phyloP scores from a whole-genome alignment of 2,797 vertebrate species.

The Trachurus trachurus region DNA sequence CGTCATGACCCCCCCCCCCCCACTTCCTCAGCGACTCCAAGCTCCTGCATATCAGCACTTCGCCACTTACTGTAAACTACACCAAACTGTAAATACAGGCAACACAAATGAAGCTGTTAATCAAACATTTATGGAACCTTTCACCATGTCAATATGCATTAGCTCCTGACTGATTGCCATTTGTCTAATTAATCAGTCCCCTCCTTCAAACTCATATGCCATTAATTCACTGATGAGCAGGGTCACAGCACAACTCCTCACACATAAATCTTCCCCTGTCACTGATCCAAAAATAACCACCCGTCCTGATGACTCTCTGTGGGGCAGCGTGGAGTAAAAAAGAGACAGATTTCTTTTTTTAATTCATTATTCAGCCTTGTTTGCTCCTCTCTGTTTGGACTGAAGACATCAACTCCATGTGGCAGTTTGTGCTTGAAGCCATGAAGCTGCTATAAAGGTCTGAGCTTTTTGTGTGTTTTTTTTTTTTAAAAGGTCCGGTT shows the following conservation, averaged over 20 bases:
- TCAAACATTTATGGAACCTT: conserved; percentile 84
- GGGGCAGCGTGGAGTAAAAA: background rate
- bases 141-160: conserved; percentile 85
- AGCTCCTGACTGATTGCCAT: conserved; percentile 83
- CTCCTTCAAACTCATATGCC: conserved; percentile 76
- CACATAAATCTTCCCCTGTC: conserved; percentile 67
- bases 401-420: conserved; percentile 29
- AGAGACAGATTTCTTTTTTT: background rate
- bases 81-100: conserved; percentile 73
- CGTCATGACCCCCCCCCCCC: too few species aligned
- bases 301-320: conserved; percentile 13
- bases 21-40: conserved; percentile 37
- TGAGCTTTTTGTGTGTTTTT: conserved; percentile 37
- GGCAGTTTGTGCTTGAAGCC: conserved; percentile 15
- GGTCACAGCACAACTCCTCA: conserved; percentile 62
- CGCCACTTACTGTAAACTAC: conserved; percentile 67
- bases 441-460: conserved; percentile 18
- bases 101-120: conserved; percentile 81
- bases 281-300: conserved; percentile 65
- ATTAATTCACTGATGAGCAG: conserved; percentile 80
- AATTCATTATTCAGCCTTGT: background rate
- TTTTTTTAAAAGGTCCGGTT: conserved; percentile 56
- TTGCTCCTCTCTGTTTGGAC: conserved; percentile 8
- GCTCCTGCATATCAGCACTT: conserved; percentile 66
- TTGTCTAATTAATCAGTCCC: conserved; percentile 86